phyloP scores from a whole-genome alignment of 1,140 invertebrate genomes.

The Drosophila burlai region DNA sequence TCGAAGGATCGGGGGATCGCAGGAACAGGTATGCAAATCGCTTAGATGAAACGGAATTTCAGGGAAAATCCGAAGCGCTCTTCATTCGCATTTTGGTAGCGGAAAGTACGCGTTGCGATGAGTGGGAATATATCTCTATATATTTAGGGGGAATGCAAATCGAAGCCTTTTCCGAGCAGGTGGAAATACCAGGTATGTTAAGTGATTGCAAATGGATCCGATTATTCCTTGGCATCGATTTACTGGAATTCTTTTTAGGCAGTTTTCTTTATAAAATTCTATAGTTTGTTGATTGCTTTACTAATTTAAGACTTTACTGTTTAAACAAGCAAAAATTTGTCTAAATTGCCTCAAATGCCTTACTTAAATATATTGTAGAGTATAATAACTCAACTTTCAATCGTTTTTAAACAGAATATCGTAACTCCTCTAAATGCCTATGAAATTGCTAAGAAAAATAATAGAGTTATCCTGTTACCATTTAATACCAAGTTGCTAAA shows the following conservation, averaged over 20 bases:
- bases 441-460: background rate
- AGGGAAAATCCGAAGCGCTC: slow-evolving; percentile 64
- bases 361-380: background rate
- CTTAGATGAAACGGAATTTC: slow-evolving; percentile 66
- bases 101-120: slow-evolving; percentile 63
- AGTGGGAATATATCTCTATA: slow-evolving; percentile 12
- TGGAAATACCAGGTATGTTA: slow-evolving; percentile 45
- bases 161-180: slow-evolving; percentile 46
- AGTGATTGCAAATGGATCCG: background rate
- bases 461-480: background rate
- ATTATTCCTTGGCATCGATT: background rate
- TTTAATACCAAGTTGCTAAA: background rate
- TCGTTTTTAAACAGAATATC: background rate
- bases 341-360: background rate
- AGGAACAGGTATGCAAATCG: slow-evolving; percentile 71
- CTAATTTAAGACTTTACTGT: no score
- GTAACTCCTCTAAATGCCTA: background rate
- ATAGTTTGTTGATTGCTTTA: background rate
- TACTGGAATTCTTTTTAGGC: background rate
- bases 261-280: background rate
- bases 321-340: no score
- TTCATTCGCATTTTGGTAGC: slow-evolving; percentile 71
- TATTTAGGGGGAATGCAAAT: slow-evolving; percentile 23
- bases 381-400: background rate
- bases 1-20: slow-evolving; percentile 4